A percentile compares a stretch with the other conserved stretches of the same genome.
phyloP scores from a whole-genome alignment of 2,113 vertebrate genomes.

The Chitala chitala region DNA sequence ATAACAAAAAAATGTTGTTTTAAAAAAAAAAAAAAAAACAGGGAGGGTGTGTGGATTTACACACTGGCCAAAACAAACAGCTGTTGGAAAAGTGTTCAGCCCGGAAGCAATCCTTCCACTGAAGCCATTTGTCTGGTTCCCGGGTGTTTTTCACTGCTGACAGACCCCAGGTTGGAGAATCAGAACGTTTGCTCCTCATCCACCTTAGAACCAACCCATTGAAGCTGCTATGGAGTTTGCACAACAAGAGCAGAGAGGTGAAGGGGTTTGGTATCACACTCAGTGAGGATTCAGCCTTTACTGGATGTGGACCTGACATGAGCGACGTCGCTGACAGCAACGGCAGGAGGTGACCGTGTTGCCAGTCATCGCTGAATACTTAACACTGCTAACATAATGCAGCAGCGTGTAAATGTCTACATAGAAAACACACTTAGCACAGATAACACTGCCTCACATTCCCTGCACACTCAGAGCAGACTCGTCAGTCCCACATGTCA shows the following conservation, averaged over 20 bases:
- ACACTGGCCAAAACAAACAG: constrained; percentile 73
- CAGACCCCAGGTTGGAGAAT: constrained; percentile 49
- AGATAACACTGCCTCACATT: constrained; percentile 17
- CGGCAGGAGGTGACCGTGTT: too few species aligned
- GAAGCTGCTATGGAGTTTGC: constrained; percentile 58
- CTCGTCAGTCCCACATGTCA: constrained; percentile 6
- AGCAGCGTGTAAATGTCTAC: too few species aligned
- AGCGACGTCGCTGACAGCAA: too few species aligned
- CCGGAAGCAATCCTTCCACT: constrained; percentile 74
- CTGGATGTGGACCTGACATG: too few species aligned
- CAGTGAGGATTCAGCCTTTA: constrained; percentile 33
- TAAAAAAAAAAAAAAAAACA: not conserved
- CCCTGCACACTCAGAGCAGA: constrained; percentile 12
- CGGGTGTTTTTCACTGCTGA: constrained; percentile 70
- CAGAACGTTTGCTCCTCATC: constrained; percentile 22
- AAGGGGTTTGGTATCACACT: constrained; percentile 9
- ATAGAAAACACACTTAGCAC: not conserved
- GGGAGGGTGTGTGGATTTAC: constrained; percentile 27
- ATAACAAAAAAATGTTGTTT: constrained; percentile 21
- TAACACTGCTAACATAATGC: too few species aligned
- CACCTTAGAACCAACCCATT: constrained; percentile 47
- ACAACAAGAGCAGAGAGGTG: constrained; percentile 34
- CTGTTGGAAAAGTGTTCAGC: constrained; percentile 72
- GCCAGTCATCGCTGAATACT: too few species aligned
- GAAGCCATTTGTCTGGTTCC: constrained; percentile 71